Evolutionary conservation across 1,140 invertebrate species (phyloP).

Genomic region (Heliconius hermathena): DNA sequence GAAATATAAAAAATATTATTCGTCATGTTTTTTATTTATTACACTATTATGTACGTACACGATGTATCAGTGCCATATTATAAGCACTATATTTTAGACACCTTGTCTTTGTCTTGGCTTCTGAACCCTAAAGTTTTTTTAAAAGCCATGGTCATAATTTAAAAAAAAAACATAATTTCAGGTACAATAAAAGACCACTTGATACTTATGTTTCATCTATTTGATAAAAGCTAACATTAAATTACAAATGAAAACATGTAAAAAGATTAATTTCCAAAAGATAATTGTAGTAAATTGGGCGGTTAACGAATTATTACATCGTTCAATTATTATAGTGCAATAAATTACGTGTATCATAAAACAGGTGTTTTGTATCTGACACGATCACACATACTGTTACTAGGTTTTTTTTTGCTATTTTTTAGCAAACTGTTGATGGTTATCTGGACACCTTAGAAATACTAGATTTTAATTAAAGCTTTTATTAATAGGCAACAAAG

Average conservation of each 20-base stretch:
- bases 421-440: constrained; percentile 13
- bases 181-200: not conserved
- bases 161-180: not conserved
- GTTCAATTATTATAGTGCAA: constrained; percentile 10
- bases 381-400: not conserved
- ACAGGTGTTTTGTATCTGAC: constrained; percentile 20
- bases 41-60: not conserved
- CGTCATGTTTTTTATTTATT: not conserved
- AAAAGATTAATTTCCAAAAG: constrained; percentile 10
- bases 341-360: constrained; percentile 13
- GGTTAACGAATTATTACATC: constrained; percentile 12
- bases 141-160: not conserved
- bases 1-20: not conserved
- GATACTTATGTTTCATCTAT: not conserved
- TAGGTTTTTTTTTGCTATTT: constrained; percentile 9
- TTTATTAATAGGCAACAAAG: not conserved
- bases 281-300: constrained; percentile 15
- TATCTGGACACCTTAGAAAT: constrained; percentile 11
- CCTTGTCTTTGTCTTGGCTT: not conserved
- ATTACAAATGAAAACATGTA: constrained; percentile 14
- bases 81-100: not conserved
- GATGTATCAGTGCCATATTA: not conserved
- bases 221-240: constrained; percentile 11
- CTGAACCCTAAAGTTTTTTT: not conserved
- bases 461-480: constrained; percentile 11